A percentile compares a stretch with the other conserved stretches of the same genome.
Conservation (phyloP, 2,113 vertebrate species). For the Telmatochromis bifrenatus region DNA sequence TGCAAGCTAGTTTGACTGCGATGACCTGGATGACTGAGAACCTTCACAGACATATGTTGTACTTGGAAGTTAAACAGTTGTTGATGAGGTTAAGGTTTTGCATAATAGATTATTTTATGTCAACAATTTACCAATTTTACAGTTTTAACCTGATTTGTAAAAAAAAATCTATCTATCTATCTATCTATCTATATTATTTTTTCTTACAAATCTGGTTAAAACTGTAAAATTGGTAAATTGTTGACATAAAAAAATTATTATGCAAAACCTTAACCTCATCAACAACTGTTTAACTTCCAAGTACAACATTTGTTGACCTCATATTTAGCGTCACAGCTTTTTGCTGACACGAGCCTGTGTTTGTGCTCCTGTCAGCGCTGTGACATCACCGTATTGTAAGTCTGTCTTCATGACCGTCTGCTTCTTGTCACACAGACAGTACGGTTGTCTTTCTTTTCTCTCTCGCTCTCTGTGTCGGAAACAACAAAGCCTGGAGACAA, state of each 20-base stretch:
- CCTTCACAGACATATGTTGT: not conserved
- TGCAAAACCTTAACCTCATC: not conserved
- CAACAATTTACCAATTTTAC: not conserved
- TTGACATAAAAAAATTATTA: not conserved
- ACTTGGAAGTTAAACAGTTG: not conserved
- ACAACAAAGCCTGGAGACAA: conserved; percentile 1
- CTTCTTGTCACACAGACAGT: not conserved
- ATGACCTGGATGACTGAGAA: too few species aligned
- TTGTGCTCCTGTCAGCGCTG: not conserved
- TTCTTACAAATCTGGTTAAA: not conserved
- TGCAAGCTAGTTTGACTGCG: too few species aligned
- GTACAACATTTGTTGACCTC: not conserved
- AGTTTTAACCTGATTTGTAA: too few species aligned
- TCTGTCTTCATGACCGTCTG: not conserved
- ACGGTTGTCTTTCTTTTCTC: not conserved
- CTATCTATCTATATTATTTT: too few species aligned
- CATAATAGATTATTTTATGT: not conserved
- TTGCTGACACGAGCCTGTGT: not conserved
- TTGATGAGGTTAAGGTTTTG: not conserved
- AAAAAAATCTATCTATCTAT: too few species aligned
- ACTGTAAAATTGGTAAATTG: not conserved
- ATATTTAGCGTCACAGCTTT: not conserved
- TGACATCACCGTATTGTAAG: not conserved
- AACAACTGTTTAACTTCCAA: not conserved
- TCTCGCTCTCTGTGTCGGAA: not conserved